These are phyloP conservation scores for Scrobipalpa atriplicella DNA, from an alignment of 2,888 invertebrate species.

Conservation along the genomic window DNA sequence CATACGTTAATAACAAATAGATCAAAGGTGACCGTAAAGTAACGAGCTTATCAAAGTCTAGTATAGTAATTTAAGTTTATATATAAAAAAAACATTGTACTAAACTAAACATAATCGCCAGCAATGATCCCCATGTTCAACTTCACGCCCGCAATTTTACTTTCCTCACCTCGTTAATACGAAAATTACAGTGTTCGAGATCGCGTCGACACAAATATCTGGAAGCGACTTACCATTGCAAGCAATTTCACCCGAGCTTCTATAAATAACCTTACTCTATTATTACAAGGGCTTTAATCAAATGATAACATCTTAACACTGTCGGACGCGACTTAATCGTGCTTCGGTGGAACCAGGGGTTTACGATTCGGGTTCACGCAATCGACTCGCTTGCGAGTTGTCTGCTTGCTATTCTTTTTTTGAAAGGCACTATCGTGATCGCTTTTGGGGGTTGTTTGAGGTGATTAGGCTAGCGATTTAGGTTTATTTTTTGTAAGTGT, in stretches of 20 bases:
- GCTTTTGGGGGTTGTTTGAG: neutral
- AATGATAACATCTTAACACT: slow-evolving; percentile 78
- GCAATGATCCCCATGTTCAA: neutral
- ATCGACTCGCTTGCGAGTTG: slow-evolving; percentile 11
- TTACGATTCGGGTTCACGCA: slow-evolving; percentile 44
- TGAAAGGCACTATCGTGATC: neutral
- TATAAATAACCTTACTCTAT: slow-evolving; percentile 73
- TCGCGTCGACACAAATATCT: slow-evolving; percentile 51
- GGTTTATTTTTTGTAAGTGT: no score
- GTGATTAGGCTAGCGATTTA: neutral
- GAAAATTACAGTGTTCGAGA: slow-evolving; percentile 46
- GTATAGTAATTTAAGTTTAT: no score
- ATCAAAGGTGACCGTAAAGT: no score
- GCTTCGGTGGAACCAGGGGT: slow-evolving; percentile 45
- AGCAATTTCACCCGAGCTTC: slow-evolving; percentile 52
- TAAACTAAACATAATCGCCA: neutral
- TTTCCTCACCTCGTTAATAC: slow-evolving; percentile 34
- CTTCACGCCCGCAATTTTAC: slow-evolving; percentile 29
- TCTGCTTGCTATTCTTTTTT: slow-evolving; percentile 10
- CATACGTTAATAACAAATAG: no score
- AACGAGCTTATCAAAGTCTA: no score
- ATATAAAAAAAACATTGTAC: neutral
- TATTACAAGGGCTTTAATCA: slow-evolving; percentile 79
- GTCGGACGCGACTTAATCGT: slow-evolving; percentile 66
- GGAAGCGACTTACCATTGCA: slow-evolving; percentile 44